These are phyloP conservation scores for Anarsia innoxiella DNA, from an alignment of 2,888 invertebrate species.

Conservation along the genomic window DNA sequence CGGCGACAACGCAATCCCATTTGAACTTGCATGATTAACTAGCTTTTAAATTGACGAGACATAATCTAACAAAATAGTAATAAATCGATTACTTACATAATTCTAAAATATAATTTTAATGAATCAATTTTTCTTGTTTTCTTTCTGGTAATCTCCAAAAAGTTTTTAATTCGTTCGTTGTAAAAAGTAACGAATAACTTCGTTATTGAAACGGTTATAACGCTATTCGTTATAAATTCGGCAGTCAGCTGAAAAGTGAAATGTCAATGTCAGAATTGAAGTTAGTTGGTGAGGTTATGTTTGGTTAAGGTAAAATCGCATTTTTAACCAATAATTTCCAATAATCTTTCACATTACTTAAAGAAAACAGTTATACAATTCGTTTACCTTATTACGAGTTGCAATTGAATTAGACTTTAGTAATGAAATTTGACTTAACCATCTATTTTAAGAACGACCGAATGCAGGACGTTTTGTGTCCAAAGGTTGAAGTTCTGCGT, in stretches of 20 bases:
- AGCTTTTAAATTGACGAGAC: neutral
- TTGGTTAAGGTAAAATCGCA: slow-evolving; percentile 34
- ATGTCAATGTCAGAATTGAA: slow-evolving; percentile 12
- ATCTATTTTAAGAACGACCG: slow-evolving; percentile 60
- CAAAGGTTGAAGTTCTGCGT: slow-evolving; percentile 69
- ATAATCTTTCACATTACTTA: slow-evolving; percentile 22
- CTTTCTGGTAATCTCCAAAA: too few relatives aligned
- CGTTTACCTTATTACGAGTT: neutral
- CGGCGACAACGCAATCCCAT: slow-evolving; percentile 47
- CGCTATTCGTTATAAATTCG: too few relatives aligned
- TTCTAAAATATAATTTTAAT: too few relatives aligned
- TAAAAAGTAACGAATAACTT: too few relatives aligned
- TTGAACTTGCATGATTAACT: slow-evolving; percentile 31
- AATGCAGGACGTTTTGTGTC: slow-evolving; percentile 60
- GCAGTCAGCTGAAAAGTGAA: too few relatives aligned
- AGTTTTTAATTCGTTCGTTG: too few relatives aligned
- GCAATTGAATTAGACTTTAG: neutral
- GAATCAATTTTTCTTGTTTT: too few relatives aligned
- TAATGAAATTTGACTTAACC: slow-evolving; percentile 28
- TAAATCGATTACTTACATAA: too few relatives aligned
- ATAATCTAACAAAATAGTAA: neutral
- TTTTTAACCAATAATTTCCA: slow-evolving; percentile 26
- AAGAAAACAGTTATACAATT: neutral
- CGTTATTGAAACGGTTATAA: too few relatives aligned
- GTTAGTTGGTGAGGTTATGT: slow-evolving; percentile 42